These are phyloP conservation scores for Caprella mutica DNA, from an alignment of 2,888 invertebrate species.

Conservation along the genomic window DNA sequence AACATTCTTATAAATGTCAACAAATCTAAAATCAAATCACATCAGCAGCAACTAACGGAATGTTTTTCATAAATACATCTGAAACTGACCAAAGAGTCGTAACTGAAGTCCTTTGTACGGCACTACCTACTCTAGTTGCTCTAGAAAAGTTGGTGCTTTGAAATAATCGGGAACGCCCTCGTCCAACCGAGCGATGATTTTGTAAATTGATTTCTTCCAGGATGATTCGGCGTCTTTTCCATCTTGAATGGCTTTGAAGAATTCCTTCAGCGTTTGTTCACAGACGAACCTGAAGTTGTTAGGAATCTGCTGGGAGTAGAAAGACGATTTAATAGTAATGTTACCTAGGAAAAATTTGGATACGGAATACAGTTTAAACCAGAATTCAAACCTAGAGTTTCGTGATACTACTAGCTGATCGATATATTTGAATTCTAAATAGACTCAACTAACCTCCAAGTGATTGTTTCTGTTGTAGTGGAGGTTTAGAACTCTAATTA, in stretches of 20 bases:
- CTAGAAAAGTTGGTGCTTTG: conserved; percentile 98
- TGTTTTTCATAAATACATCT: too few relatives aligned
- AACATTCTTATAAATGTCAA: too few relatives aligned
- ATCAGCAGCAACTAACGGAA: too few relatives aligned
- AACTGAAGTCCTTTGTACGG: not conserved
- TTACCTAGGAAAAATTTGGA: not conserved
- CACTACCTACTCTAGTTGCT: conserved; percentile 74
- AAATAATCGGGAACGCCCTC: conserved; percentile 99
- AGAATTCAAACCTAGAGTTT: not conserved
- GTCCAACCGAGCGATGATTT: conserved; percentile 96
- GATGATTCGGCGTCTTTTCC: conserved; percentile 97
- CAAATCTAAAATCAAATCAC: too few relatives aligned
- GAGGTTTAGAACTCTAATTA: conserved; percentile 93
- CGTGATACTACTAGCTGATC: too few relatives aligned
- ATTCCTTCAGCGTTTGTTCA: conserved; percentile 94
- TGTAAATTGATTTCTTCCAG: conserved; percentile 99
- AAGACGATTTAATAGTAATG: not conserved
- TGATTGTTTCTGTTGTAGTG: conserved; percentile 97
- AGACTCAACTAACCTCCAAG: conserved; percentile 62
- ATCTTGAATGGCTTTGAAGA: conserved; percentile 94
- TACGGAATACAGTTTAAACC: not conserved
- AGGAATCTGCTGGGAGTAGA: conserved; percentile 65
- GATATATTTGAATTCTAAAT: too few relatives aligned
- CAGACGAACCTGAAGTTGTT: conserved; percentile 93
- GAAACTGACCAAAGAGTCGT: too few relatives aligned